Evolutionary conservation across 2,888 invertebrate species (phyloP), one percentile per base, ranked within the genome.

Genomic region (Entomobrya proxima): DNA sequence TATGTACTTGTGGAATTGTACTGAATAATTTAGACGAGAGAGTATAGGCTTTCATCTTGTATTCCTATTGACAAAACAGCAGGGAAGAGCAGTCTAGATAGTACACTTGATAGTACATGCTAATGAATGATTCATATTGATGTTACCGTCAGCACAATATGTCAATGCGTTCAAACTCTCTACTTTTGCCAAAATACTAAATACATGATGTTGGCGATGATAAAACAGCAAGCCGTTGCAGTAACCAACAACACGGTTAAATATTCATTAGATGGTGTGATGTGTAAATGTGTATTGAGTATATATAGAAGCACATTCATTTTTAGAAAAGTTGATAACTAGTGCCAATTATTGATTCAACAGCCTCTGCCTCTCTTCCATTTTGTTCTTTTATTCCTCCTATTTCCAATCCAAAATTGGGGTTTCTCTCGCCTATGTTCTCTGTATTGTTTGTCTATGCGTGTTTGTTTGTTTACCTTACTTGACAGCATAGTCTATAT

Each of bases 371-470:
- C 74, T 55, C 35, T 75, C 32, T 69, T 35, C 61, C 55, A 21
- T 35, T 35, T 18, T 27, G 30, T 74, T 52, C 52, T 15, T 52
- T 52, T 30, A n/a, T 64, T 64, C 58, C 76, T 58, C 58, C 52
- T 30, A 50, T 75, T 61, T 32, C 37, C 55, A 75, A 50, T 75
- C 74, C 74, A 50, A 74, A 74, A 74, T 74, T 74, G 74, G 74
- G 30, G 27, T n/a, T n/a, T 74, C 4, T 50, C 50, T 13, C 30
- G 47, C 6, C n/a, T 74, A 2, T 27, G 18, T 2, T 5, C n/a
- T 61, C 30, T 32, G 30, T 27, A 30, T 58, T 61, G 61, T 32
- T 32, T n/a, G 61, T 15, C 3, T 24, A 15, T 5, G 32, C 32
- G n/a, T 32, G 61, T n/a, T 30, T 32, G 32, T 61, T n/a, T 27